Evolutionary conservation across 2,888 invertebrate genomes (phyloP), one percentile per base, ranked within the genome.

Genomic region (Apotomis capreana): DNA sequence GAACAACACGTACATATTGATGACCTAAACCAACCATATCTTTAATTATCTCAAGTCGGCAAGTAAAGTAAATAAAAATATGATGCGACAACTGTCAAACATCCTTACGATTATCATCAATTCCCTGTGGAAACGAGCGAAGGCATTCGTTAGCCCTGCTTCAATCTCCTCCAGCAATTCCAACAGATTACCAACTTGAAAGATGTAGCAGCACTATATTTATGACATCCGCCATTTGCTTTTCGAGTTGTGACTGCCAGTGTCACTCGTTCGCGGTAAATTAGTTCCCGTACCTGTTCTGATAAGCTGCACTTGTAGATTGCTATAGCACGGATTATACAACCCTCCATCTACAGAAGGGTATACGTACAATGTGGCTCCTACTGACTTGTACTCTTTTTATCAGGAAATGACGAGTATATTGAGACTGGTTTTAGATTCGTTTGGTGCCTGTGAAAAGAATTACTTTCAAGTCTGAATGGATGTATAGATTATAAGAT

Each of bases 261-360:
- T 59, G 67, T 68, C 59, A 68, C 67, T 59, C 57, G 46, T 46
- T 46, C 59, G 58, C 51, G 59, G 67, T 68, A 68, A 68, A 68
- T 68, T 68, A 68, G 67, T 68, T 68, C 67, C 59, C 37, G 49
- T 68, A 68, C 49, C 67, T 68, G 57, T 68, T 59, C 51, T 65
- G 65, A 65, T 65, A 65, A 65, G 65, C 65, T 46, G 65, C 46
- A 62, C 62, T 51, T 62, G 62, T 62, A 52, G 36, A 36, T 51
- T 62, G n/a, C 51, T 37, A 51, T 62, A 37, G 6, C 51, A 52
- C 62, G 36, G 51, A 12, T 52, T 62, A 37, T 37, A n/a, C 46
- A 3, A 36, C 36, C 49, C n/a, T 58, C 10, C 49, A 3, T 8
- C 8, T 49, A 49, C 49, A 49, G 9, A 49, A 49, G 49, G 58